Base-by-base conservation (phyloP, 92 coral and sea anemone genomes). In the Nematostella vectensis region DNA sequence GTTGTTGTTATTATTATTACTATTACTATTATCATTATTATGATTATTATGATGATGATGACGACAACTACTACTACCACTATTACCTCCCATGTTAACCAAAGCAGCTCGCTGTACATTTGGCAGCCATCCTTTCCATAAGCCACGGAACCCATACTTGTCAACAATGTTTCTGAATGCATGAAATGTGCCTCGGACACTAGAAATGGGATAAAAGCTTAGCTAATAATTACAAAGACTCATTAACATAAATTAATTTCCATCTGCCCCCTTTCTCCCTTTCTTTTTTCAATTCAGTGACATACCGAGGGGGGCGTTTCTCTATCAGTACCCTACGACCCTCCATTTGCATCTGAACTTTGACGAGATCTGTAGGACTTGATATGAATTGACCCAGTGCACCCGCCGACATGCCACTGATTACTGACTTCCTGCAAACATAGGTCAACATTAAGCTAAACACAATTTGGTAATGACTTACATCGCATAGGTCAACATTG, bases 331-430 rank as follows among this genome's bases (percentile, higher is more conserved):
- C 83, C 55, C 98, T 26, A 55, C 82, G 68, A 13, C 98, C 98
- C 62, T 93, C 99, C 79, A 93, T 88, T 50, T 93, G 99, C 99
- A 93, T 93, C 50, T 93, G 99, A 3, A 93, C 99, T 50, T 93
- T 93, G 51, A 93, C 96, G 1, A 93, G 58, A 38, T 87, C 96
- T 25, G 99, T 76, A n/a, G 99, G 99, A 40, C 99, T 93, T 11
- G 99, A 95, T 11, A 93, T 64, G 50, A 86, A 77, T 57, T 93
- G 99, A 4, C 99, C 99, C 69, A 77, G 51, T n/a, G 96, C 99
- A 18, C 99, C 99, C 27, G 98, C 89, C 2, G 73, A 62, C 98
- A 91, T 87, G 0, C 98, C 96, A 16, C 91, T 85, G 18, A 91
- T 75, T 3, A 82, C 88, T 15, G 96, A 80, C 62, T 91, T 91